A percentile compares a stretch with the other conserved stretches of the same genome.
These are phyloP conservation scores for Pachyuromys duprasi DNA, from an alignment of 2,797 vertebrate genomes.

Conservation along the genomic window DNA sequence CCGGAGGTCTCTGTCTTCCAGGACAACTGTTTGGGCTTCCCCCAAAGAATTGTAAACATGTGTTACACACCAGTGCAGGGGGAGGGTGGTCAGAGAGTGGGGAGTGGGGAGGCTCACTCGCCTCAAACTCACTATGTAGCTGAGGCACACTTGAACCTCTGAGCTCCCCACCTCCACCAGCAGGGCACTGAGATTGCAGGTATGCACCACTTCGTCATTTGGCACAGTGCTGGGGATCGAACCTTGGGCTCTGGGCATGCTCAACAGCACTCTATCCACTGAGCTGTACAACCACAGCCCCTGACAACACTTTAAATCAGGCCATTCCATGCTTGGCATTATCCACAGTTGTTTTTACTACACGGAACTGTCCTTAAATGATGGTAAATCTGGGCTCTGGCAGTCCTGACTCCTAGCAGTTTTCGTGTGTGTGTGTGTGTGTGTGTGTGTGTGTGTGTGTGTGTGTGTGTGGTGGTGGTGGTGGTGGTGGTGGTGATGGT, in stretches of 20 bases:
- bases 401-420: background rate
- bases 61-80: background rate
- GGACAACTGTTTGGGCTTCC: background rate
- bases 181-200: background rate
- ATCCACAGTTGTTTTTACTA: conserved; percentile 27
- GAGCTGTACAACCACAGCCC: background rate
- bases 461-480: background rate
- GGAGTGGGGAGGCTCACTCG: background rate
- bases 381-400: background rate
- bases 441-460: background rate
- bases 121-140: background rate
- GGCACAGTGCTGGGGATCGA: background rate
- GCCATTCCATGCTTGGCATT: background rate
- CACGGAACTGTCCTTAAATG: background rate
- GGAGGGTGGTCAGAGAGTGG: background rate
- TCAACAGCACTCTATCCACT: background rate
- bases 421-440: background rate
- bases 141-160: too few species aligned
- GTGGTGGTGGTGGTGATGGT: background rate
- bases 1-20: background rate
- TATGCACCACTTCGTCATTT: background rate
- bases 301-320: conserved; percentile 23
- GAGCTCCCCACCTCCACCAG: background rate
- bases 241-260: background rate
- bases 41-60: background rate